Evolutionary conservation across 2,888 invertebrate species (phyloP).

Genomic region (Andrena bucephala): DNA sequence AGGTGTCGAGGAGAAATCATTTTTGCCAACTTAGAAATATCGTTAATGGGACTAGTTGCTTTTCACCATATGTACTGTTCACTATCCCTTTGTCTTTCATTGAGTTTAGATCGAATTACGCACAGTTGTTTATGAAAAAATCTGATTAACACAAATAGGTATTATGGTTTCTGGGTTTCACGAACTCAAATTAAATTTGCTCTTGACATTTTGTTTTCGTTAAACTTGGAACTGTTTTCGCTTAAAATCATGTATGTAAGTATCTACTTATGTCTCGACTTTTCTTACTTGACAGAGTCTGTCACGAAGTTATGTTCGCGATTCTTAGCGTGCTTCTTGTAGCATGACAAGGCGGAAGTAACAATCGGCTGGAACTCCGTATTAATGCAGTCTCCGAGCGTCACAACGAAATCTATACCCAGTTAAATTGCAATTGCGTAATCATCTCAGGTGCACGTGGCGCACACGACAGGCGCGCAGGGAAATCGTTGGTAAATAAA

Average conservation of each 20-base stretch:
- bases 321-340: conserved; percentile 45
- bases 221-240: neutral
- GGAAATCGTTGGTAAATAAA: conserved; percentile 50
- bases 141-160: neutral
- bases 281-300: neutral
- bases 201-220: neutral
- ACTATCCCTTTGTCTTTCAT: neutral
- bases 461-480: conserved; percentile 39
- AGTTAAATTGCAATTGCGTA: conserved; percentile 67
- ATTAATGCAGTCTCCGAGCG: conserved; percentile 55
- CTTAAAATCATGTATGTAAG: neutral
- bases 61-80: neutral
- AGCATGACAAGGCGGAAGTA: conserved; percentile 59
- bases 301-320: conserved; percentile 12
- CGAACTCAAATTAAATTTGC: too few species aligned
- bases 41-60: neutral
- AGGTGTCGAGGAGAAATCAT: neutral
- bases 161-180: neutral
- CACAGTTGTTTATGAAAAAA: neutral
- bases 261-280: neutral
- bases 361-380: conserved; percentile 58
- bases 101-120: neutral
- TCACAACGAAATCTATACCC: conserved; percentile 55
- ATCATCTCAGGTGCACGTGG: conserved; percentile 61
- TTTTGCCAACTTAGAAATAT: neutral